Evolutionary conservation across 1,140 invertebrate genomes (phyloP).

Genomic region (Leptinotarsa texana): DNA sequence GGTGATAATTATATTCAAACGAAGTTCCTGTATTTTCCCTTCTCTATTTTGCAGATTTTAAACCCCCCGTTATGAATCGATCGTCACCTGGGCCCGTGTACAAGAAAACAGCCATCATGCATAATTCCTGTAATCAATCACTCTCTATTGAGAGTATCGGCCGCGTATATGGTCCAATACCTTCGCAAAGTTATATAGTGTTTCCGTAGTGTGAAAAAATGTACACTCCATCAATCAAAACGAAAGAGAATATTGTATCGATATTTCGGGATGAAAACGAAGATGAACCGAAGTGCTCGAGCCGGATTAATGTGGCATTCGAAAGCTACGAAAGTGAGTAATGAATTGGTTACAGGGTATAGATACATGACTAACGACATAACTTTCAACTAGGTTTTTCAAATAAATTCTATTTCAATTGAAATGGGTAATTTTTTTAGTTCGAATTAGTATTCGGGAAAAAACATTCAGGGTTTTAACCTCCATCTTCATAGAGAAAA

Average conservation of each 20-base stretch:
- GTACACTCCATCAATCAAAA: constrained; percentile 2
- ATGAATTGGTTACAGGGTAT: too few species aligned
- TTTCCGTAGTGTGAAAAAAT: constrained; percentile 8
- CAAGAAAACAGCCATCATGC: constrained; percentile 5
- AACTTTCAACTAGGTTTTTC: too few species aligned
- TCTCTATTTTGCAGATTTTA: not conserved
- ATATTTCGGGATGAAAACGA: not conserved
- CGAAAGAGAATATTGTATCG: not conserved
- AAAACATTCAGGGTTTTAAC: too few species aligned
- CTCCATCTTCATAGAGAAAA: too few species aligned
- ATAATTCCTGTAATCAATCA: constrained; percentile 8
- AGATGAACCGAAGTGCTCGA: not conserved
- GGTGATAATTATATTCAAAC: too few species aligned
- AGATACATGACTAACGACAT: too few species aligned
- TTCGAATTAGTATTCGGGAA: too few species aligned
- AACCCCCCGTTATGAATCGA: not conserved
- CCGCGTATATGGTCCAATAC: constrained; percentile 5
- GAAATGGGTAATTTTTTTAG: too few species aligned
- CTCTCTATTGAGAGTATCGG: constrained; percentile 1
- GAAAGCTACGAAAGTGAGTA: too few species aligned
- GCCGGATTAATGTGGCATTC: too few species aligned
- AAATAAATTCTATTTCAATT: too few species aligned
- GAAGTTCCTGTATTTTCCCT: too few species aligned
- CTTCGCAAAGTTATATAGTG: constrained; percentile 8
- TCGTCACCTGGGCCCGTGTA: not conserved